Evolutionary conservation across 2,113 vertebrate species (phyloP).

Genomic region (Marcusenius ussheri): DNA sequence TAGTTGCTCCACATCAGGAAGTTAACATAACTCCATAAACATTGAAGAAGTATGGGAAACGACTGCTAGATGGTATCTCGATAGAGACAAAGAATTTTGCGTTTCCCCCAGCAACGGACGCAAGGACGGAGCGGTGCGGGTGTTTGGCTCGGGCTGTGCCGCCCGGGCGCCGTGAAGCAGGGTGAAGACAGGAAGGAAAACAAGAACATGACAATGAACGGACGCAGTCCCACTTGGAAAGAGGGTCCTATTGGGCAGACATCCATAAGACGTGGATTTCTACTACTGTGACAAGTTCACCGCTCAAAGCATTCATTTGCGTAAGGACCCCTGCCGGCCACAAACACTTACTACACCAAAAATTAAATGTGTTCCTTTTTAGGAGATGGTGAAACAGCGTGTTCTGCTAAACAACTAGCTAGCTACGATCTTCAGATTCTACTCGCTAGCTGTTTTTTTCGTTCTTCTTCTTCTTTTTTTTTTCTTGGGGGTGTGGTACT

Average conservation of each 20-base stretch:
- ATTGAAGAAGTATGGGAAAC: background rate
- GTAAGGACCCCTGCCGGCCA: background rate
- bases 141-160: background rate
- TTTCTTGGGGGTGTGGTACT: too few relatives aligned
- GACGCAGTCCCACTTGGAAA: background rate
- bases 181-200: background rate
- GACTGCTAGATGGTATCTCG: background rate
- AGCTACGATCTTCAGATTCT: background rate
- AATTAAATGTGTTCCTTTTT: background rate
- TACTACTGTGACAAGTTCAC: background rate
- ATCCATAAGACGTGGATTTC: background rate
- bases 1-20: background rate
- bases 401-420: background rate
- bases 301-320: background rate
- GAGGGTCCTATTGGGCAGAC: background rate
- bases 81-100: background rate
- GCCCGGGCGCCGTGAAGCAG: background rate
- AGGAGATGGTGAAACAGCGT: background rate
- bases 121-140: background rate
- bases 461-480: background rate
- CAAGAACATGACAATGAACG: background rate
- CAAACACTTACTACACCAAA: background rate
- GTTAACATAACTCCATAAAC: background rate
- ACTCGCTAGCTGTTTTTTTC: background rate
- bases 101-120: background rate